A percentile compares a stretch with the other conserved stretches of the same genome.
phyloP scores from a whole-genome alignment of 2,113 vertebrate genomes.

The Pardalotus punctatus region DNA sequence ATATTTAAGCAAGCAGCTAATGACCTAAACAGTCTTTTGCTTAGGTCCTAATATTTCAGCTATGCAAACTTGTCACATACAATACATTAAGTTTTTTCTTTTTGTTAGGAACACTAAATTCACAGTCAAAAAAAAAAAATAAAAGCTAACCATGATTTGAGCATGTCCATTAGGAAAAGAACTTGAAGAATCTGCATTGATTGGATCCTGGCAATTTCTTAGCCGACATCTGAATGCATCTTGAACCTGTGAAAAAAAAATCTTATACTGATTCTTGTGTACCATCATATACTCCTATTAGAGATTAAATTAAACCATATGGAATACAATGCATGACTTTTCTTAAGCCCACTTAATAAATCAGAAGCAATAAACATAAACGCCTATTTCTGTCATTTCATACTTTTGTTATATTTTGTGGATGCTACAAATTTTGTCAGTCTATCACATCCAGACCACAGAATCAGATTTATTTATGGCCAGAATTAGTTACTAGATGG shows the following conservation, averaged over 20 bases:
- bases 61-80: neutral
- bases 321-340: neutral
- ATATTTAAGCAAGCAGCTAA: neutral
- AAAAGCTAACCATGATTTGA: constrained; percentile 94
- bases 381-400: neutral
- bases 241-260: constrained; percentile 83
- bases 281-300: neutral
- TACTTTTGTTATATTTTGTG: neutral
- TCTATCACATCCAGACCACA: neutral
- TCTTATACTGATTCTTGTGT: constrained; percentile 17
- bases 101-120: neutral
- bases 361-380: neutral
- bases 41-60: neutral
- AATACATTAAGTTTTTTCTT: neutral
- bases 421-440: neutral
- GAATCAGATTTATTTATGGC: neutral
- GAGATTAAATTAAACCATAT: neutral
- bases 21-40: neutral
- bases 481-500: neutral
- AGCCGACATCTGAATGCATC: constrained; percentile 97
- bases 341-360: neutral
- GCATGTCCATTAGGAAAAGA: constrained; percentile 98
- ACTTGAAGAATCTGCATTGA: constrained; percentile 93
- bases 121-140: constrained; percentile 1
- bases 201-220: constrained; percentile 97